Conservation (phyloP, 92 coral and sea anemone species). For the Bergia sp. region DNA sequence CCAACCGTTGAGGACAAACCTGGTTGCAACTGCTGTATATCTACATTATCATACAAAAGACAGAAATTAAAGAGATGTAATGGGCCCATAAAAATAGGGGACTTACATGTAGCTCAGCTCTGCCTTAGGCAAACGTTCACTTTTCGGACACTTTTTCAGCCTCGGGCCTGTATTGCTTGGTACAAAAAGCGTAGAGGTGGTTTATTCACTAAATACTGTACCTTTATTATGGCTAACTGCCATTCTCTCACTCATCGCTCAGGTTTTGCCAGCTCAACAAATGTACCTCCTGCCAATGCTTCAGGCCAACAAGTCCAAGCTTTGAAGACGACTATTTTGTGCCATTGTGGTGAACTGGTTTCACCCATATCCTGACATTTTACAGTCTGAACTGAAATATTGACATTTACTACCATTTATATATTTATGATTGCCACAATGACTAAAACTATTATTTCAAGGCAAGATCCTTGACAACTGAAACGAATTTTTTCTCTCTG, state of each 20-base stretch:
- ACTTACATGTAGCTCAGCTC: too few relatives aligned
- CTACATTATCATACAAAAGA: too few relatives aligned
- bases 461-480: neutral
- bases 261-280: constrained; percentile 14
- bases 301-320: constrained; percentile 22
- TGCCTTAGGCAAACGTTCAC: too few relatives aligned
- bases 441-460: neutral
- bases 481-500: neutral
- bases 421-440: neutral
- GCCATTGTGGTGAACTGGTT: neutral
- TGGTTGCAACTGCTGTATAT: too few relatives aligned
- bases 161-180: too few relatives aligned
- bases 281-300: constrained; percentile 16
- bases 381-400: neutral
- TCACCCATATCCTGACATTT: neutral
- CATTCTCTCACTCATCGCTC: neutral
- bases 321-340: neutral
- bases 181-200: too few relatives aligned
- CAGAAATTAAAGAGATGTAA: too few relatives aligned
- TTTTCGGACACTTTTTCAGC: too few relatives aligned
- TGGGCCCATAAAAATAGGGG: too few relatives aligned
- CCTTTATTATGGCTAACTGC: neutral
- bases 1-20: too few relatives aligned
- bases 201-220: too few relatives aligned
- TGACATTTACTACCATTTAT: neutral